Conservation (phyloP, 2,888 invertebrate genomes). For the Microctonus aethiopoides region DNA sequence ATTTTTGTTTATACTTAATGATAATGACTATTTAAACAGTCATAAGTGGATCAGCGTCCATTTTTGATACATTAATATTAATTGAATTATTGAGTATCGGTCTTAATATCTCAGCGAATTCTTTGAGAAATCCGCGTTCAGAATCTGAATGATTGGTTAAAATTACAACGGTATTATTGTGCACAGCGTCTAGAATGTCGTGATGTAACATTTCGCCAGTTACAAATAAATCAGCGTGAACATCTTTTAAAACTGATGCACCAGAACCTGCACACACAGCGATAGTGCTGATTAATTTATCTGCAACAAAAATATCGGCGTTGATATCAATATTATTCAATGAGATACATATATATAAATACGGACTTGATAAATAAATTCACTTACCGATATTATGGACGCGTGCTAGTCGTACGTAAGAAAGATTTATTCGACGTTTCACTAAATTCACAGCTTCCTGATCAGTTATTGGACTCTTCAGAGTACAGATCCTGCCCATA, state of each 20-base stretch:
- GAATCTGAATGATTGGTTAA: conserved; percentile 94
- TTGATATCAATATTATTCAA: neutral
- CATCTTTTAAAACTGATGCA: conserved; percentile 77
- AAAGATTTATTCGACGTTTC: conserved; percentile 77
- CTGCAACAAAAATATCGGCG: conserved; percentile 58
- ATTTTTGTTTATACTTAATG: neutral
- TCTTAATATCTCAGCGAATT: conserved; percentile 70
- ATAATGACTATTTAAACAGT: conserved; percentile 70
- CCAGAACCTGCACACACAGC: conserved; percentile 95
- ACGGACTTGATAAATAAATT: conserved; percentile 15
- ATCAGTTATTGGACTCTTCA: conserved; percentile 70
- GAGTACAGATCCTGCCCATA: conserved; percentile 71
- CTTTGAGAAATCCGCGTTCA: conserved; percentile 85
- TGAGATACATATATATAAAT: neutral
- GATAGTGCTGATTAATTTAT: conserved; percentile 71
- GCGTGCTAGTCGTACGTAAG: conserved; percentile 79
- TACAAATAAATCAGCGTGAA: conserved; percentile 82
- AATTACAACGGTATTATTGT: conserved; percentile 82
- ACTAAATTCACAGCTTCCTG: conserved; percentile 74
- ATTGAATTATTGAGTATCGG: conserved; percentile 69
- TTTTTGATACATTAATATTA: conserved; percentile 76
- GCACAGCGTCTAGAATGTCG: conserved; percentile 87
- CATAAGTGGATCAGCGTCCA: conserved; percentile 82
- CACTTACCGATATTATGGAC: conserved; percentile 67
- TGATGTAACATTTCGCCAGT: conserved; percentile 97